Evolutionary conservation across 1,140 invertebrate species (phyloP).

Genomic region (Scaptodrosophila lebanonensis): DNA sequence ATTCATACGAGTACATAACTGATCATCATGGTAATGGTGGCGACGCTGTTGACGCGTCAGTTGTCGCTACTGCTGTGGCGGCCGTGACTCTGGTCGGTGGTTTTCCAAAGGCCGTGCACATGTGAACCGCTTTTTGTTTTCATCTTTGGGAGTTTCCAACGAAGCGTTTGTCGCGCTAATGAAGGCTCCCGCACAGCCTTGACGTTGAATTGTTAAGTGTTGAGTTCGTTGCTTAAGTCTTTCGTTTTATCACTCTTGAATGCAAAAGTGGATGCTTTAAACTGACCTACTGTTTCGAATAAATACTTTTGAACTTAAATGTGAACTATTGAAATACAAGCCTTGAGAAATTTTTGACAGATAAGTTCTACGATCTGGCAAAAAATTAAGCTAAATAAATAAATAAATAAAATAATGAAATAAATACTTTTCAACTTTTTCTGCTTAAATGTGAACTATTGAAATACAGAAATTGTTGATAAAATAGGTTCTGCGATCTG

Average conservation of each 20-base stretch:
- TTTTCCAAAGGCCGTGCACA: constrained; percentile 59
- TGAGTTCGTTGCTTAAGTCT: constrained; percentile 27
- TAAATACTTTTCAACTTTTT: no score
- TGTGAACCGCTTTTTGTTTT: constrained; percentile 10
- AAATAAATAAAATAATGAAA: no score
- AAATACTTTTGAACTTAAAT: constrained; percentile 1
- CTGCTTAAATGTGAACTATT: no score
- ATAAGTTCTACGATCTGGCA: no score
- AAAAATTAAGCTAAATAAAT: no score
- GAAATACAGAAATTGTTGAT: no score
- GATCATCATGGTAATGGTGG: no score
- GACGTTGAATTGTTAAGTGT: constrained; percentile 59
- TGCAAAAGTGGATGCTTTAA: constrained; percentile 9
- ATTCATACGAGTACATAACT: constrained; percentile 58
- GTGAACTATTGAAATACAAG: no score
- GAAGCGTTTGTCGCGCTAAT: constrained; percentile 48
- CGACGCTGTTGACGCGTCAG: no score
- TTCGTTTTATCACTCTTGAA: constrained; percentile 20
- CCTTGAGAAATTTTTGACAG: background rate
- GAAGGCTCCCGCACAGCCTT: constrained; percentile 60
- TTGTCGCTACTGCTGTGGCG: constrained; percentile 33
- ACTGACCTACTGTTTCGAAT: constrained; percentile 5
- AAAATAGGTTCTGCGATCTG: no score
- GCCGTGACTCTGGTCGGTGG: constrained; percentile 28
- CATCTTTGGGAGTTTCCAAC: constrained; percentile 52